phyloP scores from a whole-genome alignment of 2,888 invertebrate species.

The Automeris io region DNA sequence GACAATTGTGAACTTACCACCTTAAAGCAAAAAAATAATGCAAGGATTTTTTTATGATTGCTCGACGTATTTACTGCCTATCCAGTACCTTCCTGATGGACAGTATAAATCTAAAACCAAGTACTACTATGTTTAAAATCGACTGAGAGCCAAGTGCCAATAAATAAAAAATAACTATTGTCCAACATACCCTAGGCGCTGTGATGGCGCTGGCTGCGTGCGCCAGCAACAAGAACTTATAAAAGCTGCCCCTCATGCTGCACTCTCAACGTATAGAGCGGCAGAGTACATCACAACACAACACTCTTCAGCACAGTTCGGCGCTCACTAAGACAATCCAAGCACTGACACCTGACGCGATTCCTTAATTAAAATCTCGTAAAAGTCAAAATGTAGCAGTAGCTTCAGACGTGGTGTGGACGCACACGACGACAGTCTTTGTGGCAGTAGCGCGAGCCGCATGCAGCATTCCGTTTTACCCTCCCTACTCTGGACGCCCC shows the following conservation, averaged over 20 bases:
- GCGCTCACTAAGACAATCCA: constrained; percentile 37
- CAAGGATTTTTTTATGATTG: no score
- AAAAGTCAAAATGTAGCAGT: constrained; percentile 8
- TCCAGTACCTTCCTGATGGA: no score
- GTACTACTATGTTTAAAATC: no score
- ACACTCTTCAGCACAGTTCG: constrained; percentile 36
- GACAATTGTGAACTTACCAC: no score
- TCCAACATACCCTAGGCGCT: constrained; percentile 60
- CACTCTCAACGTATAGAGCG: constrained; percentile 58
- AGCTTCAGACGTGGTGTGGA: constrained; percentile 19
- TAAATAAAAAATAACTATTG: background rate
- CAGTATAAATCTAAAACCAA: no score
- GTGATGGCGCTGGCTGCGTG: constrained; percentile 69
- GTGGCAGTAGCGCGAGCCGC: constrained; percentile 54
- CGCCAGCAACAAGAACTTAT: constrained; percentile 62
- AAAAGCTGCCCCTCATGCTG: constrained; percentile 67
- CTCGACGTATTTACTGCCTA: no score
- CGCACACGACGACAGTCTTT: constrained; percentile 49
- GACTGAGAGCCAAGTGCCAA: no score
- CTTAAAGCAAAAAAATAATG: no score
- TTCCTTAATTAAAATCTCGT: constrained; percentile 21
- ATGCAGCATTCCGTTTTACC: constrained; percentile 63
- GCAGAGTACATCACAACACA: constrained; percentile 69
- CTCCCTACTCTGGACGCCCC: constrained; percentile 66
- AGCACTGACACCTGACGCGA: constrained; percentile 35